Evolutionary conservation across 1,140 invertebrate species (phyloP), one percentile per base, ranked within the genome.

Genomic region (Trichomalopsis sarcophagae): DNA sequence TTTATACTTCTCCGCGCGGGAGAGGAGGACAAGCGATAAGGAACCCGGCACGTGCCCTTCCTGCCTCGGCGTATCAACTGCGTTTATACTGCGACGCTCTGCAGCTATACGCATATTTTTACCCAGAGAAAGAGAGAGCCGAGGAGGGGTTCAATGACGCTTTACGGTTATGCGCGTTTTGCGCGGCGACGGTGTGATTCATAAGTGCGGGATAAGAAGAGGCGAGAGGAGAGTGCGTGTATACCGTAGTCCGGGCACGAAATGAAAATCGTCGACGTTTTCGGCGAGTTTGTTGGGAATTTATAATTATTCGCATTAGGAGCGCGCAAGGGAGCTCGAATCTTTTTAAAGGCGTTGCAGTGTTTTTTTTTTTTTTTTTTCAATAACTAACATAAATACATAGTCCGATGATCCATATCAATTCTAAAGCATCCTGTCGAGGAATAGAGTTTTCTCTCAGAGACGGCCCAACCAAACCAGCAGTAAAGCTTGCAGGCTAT

Each of bases 21-120:
- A 76, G 79, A 69, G 75, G n/a, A 71, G 73, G 74, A 77, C 62
- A 44, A 80, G 85, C 81, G 89, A 90, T 90, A 90, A 90, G 88
- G 87, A 88, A 80, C 84, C 86, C 85, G 55, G 87, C 88, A 88
- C 88, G 75, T 83, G 76, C 50, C n/a, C 81, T 73, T 82, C 66
- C 68, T 47, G 13, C 27, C 17, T 33, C 68, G 23, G 30, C 23
- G 13, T 71, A 71, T 71, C 68, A 71, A n/a, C 55, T 62, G 68
- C 23, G 68, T 71, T 71, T 71, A 71, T 76, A 76, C 17, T n/a
- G 36, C 74, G 17, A 17, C 40, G 73, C 17, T 27, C 36, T 11
- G 17, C 21, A 6, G 55, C 21, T 62, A 62, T 7, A 62, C 74
- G 47, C 40, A 62, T 62, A 84, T 68, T 68, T 84, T 83, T 79